Evolutionary conservation across 2,797 vertebrate genomes (phyloP), one percentile per base, ranked within the genome.

Genomic region (Discoglossus pictus): DNA sequence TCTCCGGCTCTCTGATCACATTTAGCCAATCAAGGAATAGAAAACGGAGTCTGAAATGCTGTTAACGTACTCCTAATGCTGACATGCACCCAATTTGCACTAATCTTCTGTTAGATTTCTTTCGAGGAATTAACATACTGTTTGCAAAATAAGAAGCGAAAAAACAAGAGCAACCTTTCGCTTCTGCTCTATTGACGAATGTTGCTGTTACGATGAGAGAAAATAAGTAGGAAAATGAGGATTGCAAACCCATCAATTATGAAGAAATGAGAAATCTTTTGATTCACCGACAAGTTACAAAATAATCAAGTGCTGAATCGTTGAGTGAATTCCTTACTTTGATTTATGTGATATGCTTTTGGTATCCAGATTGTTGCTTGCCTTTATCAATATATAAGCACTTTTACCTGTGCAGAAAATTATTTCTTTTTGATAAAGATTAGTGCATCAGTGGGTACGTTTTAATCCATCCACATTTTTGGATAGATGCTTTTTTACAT

Each of bases 1-100:
- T 73, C 34, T 67, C 80, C 65, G 80, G 56, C 83, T 85, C 83
- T 74, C 89, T 83, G 78, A 81, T 72, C 60, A 77, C 75, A 67
- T 75, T 62, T 35, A 82, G 43, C 92, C 91, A 92, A 93, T 94
- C 75, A 46, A 50, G 31, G 1, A 48, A 53, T 56, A 46, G 42
- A 24, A 35, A 69, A 62, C 18, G 61, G 65, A 64, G 74, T 40
- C 63, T 17, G 73, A 74, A 68, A 52, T 75, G 75, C 73, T 77
- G 79, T 34, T 76, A 75, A 12, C 71, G 74, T 75, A 75, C 77
- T 76, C 73, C 78, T 79, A 72, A 75, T 15, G 36, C 43, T 20
- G 62, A 46, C 44, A 40, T 17, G 36, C 58, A 62, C 68, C 63
- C 47, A n/a, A 46, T 65, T 73, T 54, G 60, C 66, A n/a, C 62